Evolutionary conservation across 2,797 vertebrate species (phyloP).

Genomic region (Diceros bicornis): DNA sequence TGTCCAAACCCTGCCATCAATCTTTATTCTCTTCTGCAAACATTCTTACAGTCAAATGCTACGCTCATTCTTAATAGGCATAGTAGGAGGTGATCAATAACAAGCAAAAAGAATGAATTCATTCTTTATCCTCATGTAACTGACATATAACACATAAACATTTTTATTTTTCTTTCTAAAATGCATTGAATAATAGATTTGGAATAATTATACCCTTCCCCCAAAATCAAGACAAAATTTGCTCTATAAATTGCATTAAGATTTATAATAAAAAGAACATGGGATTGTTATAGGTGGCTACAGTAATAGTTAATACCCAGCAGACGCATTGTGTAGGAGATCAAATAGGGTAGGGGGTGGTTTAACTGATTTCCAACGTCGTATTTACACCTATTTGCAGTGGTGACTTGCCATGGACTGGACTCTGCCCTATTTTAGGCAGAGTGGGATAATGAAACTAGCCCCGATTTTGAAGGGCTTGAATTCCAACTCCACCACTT

Average conservation of each 20-base stretch:
- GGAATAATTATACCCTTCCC: constrained; percentile 67
- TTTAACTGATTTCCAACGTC: not conserved
- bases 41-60: not conserved
- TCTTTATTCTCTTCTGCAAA: not conserved
- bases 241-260: not conserved
- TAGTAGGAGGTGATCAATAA: not conserved
- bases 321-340: not conserved
- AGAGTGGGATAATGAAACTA: not conserved
- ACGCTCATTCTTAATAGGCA: not conserved
- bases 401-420: not conserved
- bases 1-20: too few relatives aligned
- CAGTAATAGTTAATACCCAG: not conserved
- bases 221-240: constrained; percentile 62
- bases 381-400: not conserved
- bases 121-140: constrained; percentile 55
- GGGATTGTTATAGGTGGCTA: not conserved
- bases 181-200: constrained; percentile 70
- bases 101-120: constrained; percentile 67
- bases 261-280: constrained; percentile 24
- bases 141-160: not conserved
- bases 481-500: not conserved
- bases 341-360: too few relatives aligned
- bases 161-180: constrained; percentile 73
- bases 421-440: not conserved
- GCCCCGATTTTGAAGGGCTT: not conserved